Conservation (phyloP, 1,140 invertebrate genomes). For the Saxidomus purpurata region DNA sequence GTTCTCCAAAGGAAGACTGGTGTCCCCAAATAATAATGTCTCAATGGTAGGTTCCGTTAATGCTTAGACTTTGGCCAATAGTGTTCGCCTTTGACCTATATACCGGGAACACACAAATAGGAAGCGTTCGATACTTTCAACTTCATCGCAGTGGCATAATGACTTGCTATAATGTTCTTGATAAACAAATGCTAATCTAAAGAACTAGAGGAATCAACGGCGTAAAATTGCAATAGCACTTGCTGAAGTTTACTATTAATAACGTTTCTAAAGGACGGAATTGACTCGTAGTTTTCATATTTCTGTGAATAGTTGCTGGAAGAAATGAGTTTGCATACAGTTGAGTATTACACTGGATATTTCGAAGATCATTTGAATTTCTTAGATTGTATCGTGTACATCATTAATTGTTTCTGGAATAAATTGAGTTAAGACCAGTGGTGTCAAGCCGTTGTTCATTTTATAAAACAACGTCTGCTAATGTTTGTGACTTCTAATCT, state of each 20-base stretch:
- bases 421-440: conserved; percentile 1
- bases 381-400: conserved; percentile 20
- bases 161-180: background rate
- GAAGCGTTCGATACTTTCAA: background rate
- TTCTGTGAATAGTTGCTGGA: background rate
- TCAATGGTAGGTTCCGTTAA: too few species aligned
- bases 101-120: too few species aligned
- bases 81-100: too few species aligned
- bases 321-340: conserved; percentile 1
- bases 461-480: conserved; percentile 4
- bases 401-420: background rate
- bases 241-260: background rate
- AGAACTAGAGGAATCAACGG: background rate
- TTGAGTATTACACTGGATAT: background rate
- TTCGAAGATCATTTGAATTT: background rate
- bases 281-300: background rate
- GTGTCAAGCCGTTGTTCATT: background rate
- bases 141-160: background rate
- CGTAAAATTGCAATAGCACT: background rate
- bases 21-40: too few species aligned
- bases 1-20: too few species aligned
- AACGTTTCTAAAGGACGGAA: background rate
- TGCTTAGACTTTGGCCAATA: too few species aligned
- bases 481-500: background rate
- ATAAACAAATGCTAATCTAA: background rate